phyloP scores from a whole-genome alignment of 2,888 invertebrate species.

The Lacanobia wlatinum region DNA sequence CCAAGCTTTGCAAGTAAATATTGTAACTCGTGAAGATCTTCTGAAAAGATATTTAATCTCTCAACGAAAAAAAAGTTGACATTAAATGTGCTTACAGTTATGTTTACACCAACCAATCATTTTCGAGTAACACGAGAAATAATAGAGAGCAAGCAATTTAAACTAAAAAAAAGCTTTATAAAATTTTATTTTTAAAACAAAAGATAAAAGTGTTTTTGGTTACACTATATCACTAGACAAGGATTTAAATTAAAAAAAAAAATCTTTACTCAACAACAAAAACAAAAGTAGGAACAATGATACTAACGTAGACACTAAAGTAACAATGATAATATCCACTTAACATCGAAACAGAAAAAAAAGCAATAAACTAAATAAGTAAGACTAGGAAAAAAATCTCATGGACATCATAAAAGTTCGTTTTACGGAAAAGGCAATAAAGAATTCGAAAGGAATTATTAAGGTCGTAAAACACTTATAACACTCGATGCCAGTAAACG shows the following conservation, averaged over 20 bases:
- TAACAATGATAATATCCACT: conserved; percentile 3
- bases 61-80: no score
- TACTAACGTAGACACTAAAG: background rate
- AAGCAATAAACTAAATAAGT: background rate
- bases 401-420: background rate
- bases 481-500: background rate
- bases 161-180: background rate
- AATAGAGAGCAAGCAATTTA: background rate
- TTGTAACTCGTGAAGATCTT: background rate
- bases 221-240: background rate
- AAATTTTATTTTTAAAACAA: background rate
- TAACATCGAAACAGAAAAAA: background rate
- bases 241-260: background rate
- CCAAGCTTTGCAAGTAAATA: background rate
- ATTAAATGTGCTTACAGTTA: no score
- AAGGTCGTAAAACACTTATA: background rate
- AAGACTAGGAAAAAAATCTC: background rate
- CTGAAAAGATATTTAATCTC: background rate
- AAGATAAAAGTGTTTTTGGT: background rate
- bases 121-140: background rate
- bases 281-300: background rate
- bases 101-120: background rate
- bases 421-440: background rate
- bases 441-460: background rate
- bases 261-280: background rate